Conservation (phyloP, 2,888 invertebrate species). For the Halictus ligatus region DNA sequence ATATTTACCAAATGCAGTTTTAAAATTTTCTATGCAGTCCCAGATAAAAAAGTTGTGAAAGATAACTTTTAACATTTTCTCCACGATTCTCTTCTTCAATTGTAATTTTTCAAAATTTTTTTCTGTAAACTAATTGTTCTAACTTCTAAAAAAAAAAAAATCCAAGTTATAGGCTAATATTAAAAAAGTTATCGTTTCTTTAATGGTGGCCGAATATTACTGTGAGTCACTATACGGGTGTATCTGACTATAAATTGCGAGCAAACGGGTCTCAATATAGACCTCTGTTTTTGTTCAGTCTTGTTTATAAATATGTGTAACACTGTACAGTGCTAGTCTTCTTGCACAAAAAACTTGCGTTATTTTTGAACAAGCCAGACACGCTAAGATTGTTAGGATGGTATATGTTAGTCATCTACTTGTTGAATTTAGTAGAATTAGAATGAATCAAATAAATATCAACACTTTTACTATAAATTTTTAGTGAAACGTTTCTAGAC, state of each 20-base stretch:
- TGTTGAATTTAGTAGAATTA: neutral
- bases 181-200: no score
- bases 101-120: no score
- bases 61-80: no score
- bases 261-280: neutral
- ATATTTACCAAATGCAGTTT: no score
- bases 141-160: no score
- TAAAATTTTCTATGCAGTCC: no score
- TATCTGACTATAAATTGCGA: neutral
- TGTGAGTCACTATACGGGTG: no score
- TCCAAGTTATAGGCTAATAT: no score
- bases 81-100: no score
- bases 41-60: no score
- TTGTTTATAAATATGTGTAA: conserved; percentile 2
- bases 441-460: neutral
- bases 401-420: neutral
- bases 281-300: neutral
- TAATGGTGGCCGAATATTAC: no score
- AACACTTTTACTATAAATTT: neutral
- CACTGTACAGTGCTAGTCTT: neutral
- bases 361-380: neutral
- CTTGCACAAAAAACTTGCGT: neutral
- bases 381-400: neutral
- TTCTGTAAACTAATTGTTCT: no score
- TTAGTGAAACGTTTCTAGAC: neutral